Conservation (phyloP, 2,888 invertebrate species). For the Tromatobia lineatoria region DNA sequence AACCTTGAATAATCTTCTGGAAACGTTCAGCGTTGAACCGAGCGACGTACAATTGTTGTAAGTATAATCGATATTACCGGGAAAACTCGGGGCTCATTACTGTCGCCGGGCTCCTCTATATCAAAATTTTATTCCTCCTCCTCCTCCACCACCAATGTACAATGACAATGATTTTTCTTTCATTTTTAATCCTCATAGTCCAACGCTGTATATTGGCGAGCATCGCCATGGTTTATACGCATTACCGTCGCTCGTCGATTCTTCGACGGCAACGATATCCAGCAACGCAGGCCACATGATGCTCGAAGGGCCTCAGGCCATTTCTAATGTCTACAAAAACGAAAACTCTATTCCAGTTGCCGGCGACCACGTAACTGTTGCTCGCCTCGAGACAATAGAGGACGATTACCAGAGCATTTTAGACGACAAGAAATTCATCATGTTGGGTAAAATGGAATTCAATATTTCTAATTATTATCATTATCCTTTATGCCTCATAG, state of each 20-base stretch:
- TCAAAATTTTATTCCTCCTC: neutral
- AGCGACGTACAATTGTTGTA: conserved; percentile 87
- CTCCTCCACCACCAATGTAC: no score
- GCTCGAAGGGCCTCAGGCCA: conserved; percentile 90
- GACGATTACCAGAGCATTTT: conserved; percentile 75
- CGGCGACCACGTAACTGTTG: conserved; percentile 73
- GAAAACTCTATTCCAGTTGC: conserved; percentile 74
- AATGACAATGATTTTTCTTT: neutral
- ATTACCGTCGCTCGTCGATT: conserved; percentile 96
- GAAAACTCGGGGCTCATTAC: neutral
- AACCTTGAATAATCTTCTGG: conserved; percentile 89
- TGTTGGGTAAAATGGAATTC: conserved; percentile 75
- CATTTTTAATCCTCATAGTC: conserved; percentile 87
- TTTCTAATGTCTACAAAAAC: conserved; percentile 77
- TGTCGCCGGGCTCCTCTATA: neutral
- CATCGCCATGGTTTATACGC: conserved; percentile 95
- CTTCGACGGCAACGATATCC: conserved; percentile 93
- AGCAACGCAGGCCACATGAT: conserved; percentile 90
- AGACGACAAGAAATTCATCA: conserved; percentile 75
- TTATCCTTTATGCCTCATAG: neutral
- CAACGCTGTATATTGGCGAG: conserved; percentile 97
- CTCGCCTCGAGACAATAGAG: conserved; percentile 72
- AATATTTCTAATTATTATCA: neutral
- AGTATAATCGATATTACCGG: conserved; percentile 75
- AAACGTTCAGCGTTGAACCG: conserved; percentile 84